phyloP scores from a whole-genome alignment of 1,140 invertebrate species.

The Drosophila ficusphila region DNA sequence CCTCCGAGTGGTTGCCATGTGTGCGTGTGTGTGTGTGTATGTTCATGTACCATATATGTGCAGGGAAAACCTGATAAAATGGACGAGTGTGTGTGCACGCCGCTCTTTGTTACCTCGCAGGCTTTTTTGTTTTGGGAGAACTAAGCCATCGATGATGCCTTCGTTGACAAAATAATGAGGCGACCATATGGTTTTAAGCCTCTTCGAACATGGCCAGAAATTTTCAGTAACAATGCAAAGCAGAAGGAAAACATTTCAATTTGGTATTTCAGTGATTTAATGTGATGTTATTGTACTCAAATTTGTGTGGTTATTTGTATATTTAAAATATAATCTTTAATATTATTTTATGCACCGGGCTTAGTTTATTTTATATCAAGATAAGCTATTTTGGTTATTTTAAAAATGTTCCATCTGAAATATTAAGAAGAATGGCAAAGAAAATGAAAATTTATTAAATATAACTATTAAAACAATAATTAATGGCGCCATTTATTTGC shows the following conservation, averaged over 20 bases:
- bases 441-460: conserved; percentile 3
- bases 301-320: too few relatives aligned
- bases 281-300: too few relatives aligned
- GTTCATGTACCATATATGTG: conserved; percentile 6
- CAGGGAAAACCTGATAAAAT: conserved; percentile 2
- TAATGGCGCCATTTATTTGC: background rate
- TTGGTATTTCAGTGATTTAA: too few relatives aligned
- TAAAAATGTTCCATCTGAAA: background rate
- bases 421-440: background rate
- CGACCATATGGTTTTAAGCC: conserved; percentile 1
- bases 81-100: conserved; percentile 6
- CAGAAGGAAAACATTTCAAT: background rate
- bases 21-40: background rate
- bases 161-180: conserved; percentile 14
- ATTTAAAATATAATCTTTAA: too few relatives aligned
- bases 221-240: background rate
- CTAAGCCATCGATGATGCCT: conserved; percentile 13
- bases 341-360: too few relatives aligned
- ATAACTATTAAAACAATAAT: conserved; percentile 2
- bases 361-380: background rate
- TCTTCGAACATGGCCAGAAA: background rate
- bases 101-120: conserved; percentile 46
- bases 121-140: conserved; percentile 21
- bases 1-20: conserved; percentile 13
- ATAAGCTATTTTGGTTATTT: background rate